These are phyloP conservation scores for Trichonephila inaurata DNA, from an alignment of 1,140 invertebrate genomes.

Conservation along the genomic window DNA sequence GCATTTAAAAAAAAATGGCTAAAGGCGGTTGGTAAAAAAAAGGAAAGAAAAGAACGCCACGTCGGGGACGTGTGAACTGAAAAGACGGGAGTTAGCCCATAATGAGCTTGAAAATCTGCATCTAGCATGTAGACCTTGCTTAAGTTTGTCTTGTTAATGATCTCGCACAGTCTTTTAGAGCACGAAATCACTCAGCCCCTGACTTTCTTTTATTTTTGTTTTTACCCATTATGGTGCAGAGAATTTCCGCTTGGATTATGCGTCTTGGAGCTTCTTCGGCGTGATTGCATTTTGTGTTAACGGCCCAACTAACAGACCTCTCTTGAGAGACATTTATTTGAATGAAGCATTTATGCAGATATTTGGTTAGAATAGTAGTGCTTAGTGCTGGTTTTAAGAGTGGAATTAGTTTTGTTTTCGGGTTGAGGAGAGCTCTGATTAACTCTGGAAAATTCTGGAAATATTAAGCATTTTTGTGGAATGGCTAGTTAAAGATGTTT, in stretches of 20 bases:
- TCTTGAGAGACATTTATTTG: not conserved
- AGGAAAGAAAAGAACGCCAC: not conserved
- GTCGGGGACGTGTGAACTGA: conserved; percentile 21
- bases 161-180: conserved; percentile 3
- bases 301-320: conserved; percentile 28
- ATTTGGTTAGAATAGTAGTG: not conserved
- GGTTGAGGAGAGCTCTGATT: no score
- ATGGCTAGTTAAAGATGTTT: no score
- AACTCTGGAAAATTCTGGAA: no score
- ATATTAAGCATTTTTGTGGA: no score
- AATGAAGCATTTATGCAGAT: conserved; percentile 25
- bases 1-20: not conserved
- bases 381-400: not conserved
- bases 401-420: not conserved
- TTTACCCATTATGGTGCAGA: not conserved
- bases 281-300: conserved; percentile 30
- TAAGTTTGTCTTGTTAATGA: conserved; percentile 41
- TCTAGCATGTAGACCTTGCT: conserved; percentile 31
- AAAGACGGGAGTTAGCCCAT: not conserved
- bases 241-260: conserved; percentile 29
- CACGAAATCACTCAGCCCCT: conserved; percentile 17
- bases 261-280: conserved; percentile 27
- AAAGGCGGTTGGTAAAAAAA: not conserved
- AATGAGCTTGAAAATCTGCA: conserved; percentile 51
- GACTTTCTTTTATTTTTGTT: not conserved